phyloP scores from a whole-genome alignment of 2,113 vertebrate species.

The Syngnathus scovelli region DNA sequence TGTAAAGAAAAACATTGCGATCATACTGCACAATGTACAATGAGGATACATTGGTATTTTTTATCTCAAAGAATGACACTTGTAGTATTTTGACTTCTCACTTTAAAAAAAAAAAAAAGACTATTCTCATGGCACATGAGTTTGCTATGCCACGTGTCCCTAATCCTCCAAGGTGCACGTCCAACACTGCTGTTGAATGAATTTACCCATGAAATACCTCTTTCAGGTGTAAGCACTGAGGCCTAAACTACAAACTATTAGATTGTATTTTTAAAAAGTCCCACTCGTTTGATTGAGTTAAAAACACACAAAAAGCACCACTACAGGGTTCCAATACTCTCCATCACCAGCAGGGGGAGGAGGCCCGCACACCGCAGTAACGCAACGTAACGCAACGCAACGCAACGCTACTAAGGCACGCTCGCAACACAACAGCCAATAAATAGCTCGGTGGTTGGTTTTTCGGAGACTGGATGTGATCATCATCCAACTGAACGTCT shows the following conservation, averaged over 20 bases:
- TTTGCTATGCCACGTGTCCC: not conserved
- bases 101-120: not conserved
- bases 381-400: too few relatives aligned
- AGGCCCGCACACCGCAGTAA: conserved; percentile 41
- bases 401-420: conserved; percentile 56
- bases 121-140: not conserved
- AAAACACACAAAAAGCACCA: conserved; percentile 3
- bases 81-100: too few relatives aligned
- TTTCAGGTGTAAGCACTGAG: not conserved
- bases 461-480: not conserved
- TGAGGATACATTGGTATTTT: too few relatives aligned
- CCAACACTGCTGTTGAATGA: not conserved
- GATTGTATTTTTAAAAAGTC: not conserved
- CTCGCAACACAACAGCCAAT: conserved; percentile 66
- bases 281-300: not conserved
- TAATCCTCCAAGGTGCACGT: not conserved
- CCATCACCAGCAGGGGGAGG: conserved; percentile 11
- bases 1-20: too few relatives aligned
- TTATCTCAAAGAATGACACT: not conserved
- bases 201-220: not conserved
- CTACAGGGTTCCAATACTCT: not conserved
- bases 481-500: not conserved
- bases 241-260: conserved; percentile 13
- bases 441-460: conserved; percentile 58
- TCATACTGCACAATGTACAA: too few relatives aligned